phyloP scores from a whole-genome alignment of 2,888 invertebrate species.

The Lepidochrysops patricia region DNA sequence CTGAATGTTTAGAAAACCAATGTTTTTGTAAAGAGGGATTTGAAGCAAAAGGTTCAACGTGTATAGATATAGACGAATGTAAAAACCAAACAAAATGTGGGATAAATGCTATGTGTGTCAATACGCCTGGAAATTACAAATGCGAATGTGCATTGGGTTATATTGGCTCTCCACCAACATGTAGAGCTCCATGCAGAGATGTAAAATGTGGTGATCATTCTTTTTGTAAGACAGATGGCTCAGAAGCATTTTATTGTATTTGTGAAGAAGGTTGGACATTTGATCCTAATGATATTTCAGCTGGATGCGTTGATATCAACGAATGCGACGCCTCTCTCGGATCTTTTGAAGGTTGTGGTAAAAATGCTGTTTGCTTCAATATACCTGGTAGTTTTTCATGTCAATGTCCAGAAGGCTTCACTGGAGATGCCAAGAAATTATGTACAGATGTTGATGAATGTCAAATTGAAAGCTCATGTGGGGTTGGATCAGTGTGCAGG shows the following conservation, averaged over 20 bases:
- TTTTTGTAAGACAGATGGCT: slow-evolving; percentile 90
- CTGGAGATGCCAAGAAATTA: slow-evolving; percentile 87
- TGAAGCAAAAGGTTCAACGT: slow-evolving; percentile 83
- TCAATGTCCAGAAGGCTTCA: slow-evolving; percentile 87
- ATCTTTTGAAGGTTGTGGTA: slow-evolving; percentile 88
- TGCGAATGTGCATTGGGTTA: slow-evolving; percentile 89
- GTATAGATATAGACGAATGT: slow-evolving; percentile 90
- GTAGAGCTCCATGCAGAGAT: slow-evolving; percentile 94
- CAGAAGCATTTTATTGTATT: slow-evolving; percentile 92
- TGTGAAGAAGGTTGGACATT: slow-evolving; percentile 96
- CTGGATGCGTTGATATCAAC: slow-evolving; percentile 93
- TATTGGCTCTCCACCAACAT: slow-evolving; percentile 87
- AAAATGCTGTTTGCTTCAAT: slow-evolving; percentile 87
- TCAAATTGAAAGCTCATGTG: slow-evolving; percentile 80
- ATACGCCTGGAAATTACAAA: slow-evolving; percentile 85
- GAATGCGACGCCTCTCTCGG: slow-evolving; percentile 89
- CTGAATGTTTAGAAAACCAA: slow-evolving; percentile 90
- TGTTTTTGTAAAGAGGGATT: slow-evolving; percentile 94
- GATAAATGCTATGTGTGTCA: slow-evolving; percentile 83
- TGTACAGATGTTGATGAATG: slow-evolving; percentile 92
- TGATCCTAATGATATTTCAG: slow-evolving; percentile 89
- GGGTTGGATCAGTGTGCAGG: slow-evolving; percentile 84
- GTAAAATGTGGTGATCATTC: slow-evolving; percentile 92
- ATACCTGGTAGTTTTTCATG: slow-evolving; percentile 86
- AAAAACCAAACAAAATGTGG: slow-evolving; percentile 77